Base-by-base conservation (phyloP, 2,888 invertebrate species). In the Stenurella melanura region DNA sequence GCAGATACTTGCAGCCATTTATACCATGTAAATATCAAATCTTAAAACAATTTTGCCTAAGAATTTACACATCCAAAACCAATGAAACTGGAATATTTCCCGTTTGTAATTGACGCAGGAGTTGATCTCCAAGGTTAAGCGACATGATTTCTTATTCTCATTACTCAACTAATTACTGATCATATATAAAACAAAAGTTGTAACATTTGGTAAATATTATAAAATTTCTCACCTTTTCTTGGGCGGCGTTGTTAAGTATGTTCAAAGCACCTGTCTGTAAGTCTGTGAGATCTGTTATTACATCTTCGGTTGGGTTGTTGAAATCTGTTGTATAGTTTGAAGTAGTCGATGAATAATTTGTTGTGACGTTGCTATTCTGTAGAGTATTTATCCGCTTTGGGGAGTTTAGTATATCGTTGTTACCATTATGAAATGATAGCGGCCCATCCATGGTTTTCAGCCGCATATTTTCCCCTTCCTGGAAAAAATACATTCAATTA, bases 401-500 rank as follows among this genome's bases (percentile, higher is more conserved):
- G n/a, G 89, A 89, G 80, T 89, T 89, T 26, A 89, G 81, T 54
- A 88, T 85, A 79, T 86, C 87, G 81, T 85, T 85, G 81, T 85
- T 87, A 78, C 88, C 88, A 82, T 89, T 89, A 86, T 87, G 87
- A 82, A 88, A 85, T 84, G 88, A 88, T 82, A 90, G 82, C 15
- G 89, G 87, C 57, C 89, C 89, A 76, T 89, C 89, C 80, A 86
- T 85, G 77, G 87, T 86, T 84, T 90, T 90, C 84, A 90, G 85
- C 78, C 90, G 90, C 90, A 90, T 90, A 15, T 50, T 74, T 75
- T 80, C 85, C 80, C 73, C 78, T 76, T 83, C 85, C 89, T 89
- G 88, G 10, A 89, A 89, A 75, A 82, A 83, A 80, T 79, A 72
- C 67, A 69, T 18, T 38, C 6, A 34, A 34, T 34, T 34, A 34